Evolutionary conservation across 1,140 invertebrate genomes (phyloP), one percentile per base, ranked within the genome.

Genomic region (Brachystomella parvula): DNA sequence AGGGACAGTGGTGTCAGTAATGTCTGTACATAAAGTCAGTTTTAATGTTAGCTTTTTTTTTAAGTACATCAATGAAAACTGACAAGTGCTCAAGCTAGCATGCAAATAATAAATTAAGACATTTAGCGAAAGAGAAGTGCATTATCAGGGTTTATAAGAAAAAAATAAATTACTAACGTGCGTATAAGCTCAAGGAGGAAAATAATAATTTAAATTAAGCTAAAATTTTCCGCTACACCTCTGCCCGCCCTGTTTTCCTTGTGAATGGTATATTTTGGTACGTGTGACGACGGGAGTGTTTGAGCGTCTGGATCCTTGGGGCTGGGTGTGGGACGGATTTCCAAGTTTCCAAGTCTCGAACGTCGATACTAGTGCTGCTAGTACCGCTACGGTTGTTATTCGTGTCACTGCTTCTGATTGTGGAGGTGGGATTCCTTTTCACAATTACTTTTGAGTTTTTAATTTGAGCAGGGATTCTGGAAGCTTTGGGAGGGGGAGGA

Each of bases 181-280:
- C 31, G 35, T 61, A 61, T 61, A 30, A 32, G 31, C 3, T 30
- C 21, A 30, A 30, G 31, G 28, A 21, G 3, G 26, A 29, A 30
- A 56, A n/a, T n/a, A 19, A 59, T 12, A 59, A 65, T 58, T n/a
- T 44, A 2, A 33, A 26, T 24, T 29, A 35, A 59, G 33, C 59
- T 31, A n/a, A n/a, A n/a, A n/a, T n/a, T n/a, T n/a, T n/a, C n/a
- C n/a, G 35, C 57, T 65, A 71, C 49, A 72, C 71, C 66, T 69
- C 68, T 57, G 70, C 63, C 33, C 49, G 56, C 58, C 70, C 67
- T 44, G 71, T 73, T 68, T 73, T 73, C 71, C 67, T 68, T 30
- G 75, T 75, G 29, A 73, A 71, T 6, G 76, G 76, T 33, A 77
- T 75, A 64, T 77, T 77, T 71, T 76, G 75, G 60, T 77, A 77